Percentiles rank a stretch among this genome's conserved stretches.
These are phyloP conservation scores for Antechinus stuartii DNA, from an alignment of 2,113 vertebrate species.

Conservation along the genomic window DNA sequence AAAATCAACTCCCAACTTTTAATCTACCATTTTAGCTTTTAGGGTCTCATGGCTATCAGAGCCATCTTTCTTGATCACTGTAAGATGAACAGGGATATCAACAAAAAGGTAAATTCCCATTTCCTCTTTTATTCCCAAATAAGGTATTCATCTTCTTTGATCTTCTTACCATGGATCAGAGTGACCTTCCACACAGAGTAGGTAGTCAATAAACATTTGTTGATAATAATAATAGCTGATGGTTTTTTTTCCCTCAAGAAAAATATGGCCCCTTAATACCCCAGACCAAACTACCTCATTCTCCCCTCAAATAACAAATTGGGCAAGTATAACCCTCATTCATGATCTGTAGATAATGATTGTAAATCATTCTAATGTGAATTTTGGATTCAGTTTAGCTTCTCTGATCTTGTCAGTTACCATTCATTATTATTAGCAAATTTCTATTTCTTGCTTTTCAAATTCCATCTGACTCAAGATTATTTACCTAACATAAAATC, in stretches of 20 bases:
- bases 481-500: not conserved
- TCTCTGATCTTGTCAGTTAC: not conserved
- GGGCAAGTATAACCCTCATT: too few species aligned
- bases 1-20: not conserved
- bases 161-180: not conserved
- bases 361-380: not conserved
- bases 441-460: too few species aligned
- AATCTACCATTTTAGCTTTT: not conserved
- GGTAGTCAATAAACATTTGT: not conserved
- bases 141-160: not conserved
- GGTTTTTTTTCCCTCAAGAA: not conserved
- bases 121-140: not conserved
- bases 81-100: not conserved
- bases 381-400: not conserved
- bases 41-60: not conserved
- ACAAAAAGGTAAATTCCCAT: not conserved
- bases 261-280: too few species aligned
- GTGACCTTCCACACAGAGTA: not conserved
- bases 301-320: too few species aligned
- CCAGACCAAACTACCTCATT: too few species aligned
- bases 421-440: too few species aligned
- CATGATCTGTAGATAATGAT: too few species aligned
- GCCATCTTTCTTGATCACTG: not conserved
- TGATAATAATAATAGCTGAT: not conserved
- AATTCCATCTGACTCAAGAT: too few species aligned